Evolutionary conservation across 2,113 vertebrate genomes (phyloP), one percentile per base, ranked within the genome.

Genomic region (Oreocharis arfaki): DNA sequence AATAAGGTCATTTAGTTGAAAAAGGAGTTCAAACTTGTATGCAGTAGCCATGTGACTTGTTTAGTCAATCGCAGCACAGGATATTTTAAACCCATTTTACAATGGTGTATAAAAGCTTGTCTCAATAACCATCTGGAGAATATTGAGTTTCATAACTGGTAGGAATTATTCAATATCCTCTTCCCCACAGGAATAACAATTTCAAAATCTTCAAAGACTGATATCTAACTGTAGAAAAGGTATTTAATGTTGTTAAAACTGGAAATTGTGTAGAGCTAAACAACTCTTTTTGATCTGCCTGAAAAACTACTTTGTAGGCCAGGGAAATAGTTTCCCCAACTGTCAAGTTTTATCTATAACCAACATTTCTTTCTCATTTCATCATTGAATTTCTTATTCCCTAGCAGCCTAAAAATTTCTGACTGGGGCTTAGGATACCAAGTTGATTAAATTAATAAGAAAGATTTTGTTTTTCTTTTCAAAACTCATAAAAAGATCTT

Each of bases 121-220:
- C 90, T 95, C 90, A 95, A 78, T 84, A 96, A 94, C 89, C 93
- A 97, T 96, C 97, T 97, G 97, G 96, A 97, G 96, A 96, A 96
- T 97, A 97, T 94, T 94, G 97, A 96, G 93, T 96, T 97, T 97
- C 96, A 97, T 96, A 97, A 97, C 86, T 95, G 82, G 95, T 96
- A 97, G 90, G 94, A 97, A 97, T 97, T 97, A 96, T 97, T 96
- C 93, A 96, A 97, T 97, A 97, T 95, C 93, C 95, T 96, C 57
- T 52, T 92, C 69, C 81, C 93, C 93, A 93, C 27, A 97, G 91
- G 95, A 96, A 94, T 96, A 97, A 96, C 90, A 95, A 89, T 90
- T 96, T 90, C 79, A 83, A 89, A 93, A 91, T 94, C 94, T 97
- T 97, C 95, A 97, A 96, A 97, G 94, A 84, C 87, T 71, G 81